These are phyloP conservation scores for Portunus trituberculatus DNA, from an alignment of 1,140 invertebrate species.

Conservation along the genomic window DNA sequence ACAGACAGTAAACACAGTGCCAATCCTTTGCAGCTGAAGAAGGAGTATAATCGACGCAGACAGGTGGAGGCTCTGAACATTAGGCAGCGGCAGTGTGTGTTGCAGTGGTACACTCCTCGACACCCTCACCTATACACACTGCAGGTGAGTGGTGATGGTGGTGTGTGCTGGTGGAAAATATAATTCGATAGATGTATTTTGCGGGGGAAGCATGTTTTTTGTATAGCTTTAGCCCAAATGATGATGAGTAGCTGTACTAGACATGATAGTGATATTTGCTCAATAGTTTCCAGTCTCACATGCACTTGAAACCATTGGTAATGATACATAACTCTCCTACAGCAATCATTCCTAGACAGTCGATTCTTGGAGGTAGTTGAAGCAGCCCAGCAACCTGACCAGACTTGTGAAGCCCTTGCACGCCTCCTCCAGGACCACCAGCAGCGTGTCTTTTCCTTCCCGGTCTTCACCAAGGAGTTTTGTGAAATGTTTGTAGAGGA, in stretches of 20 bases:
- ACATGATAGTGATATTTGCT: background rate
- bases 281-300: too few relatives aligned
- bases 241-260: background rate
- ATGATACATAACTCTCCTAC: background rate
- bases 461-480: conserved; percentile 81
- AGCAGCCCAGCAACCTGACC: background rate
- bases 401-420: background rate
- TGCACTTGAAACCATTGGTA: background rate
- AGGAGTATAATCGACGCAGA: conserved; percentile 18
- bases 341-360: conserved; percentile 61
- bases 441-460: conserved; percentile 79
- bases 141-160: conserved; percentile 30
- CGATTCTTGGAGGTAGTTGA: conserved; percentile 50
- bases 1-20: too few relatives aligned
- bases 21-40: conserved; percentile 38
- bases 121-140: conserved; percentile 59
- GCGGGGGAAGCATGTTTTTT: too few relatives aligned
- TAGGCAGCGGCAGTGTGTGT: background rate
- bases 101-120: conserved; percentile 38
- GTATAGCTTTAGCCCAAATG: too few relatives aligned
- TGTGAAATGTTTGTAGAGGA: conserved; percentile 80
- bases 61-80: conserved; percentile 3
- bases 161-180: background rate
- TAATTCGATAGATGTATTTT: too few relatives aligned
- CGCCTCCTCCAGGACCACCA: background rate